These are phyloP conservation scores for Alloplasta piceator DNA, from an alignment of 2,888 invertebrate species.

Conservation along the genomic window DNA sequence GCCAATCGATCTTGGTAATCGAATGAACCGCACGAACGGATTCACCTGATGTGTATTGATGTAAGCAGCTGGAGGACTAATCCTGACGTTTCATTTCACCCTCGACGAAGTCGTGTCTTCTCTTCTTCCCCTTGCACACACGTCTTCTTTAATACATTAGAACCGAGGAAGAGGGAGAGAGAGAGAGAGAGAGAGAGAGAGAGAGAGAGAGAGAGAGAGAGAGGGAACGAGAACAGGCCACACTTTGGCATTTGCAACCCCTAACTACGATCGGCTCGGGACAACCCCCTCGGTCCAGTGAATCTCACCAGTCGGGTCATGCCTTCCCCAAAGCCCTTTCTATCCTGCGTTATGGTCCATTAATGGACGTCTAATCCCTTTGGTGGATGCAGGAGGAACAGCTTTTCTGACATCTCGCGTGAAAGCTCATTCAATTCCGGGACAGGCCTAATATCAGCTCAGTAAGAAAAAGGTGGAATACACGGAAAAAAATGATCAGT, in stretches of 20 bases:
- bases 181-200: conserved; percentile 2
- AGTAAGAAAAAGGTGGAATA: too few species aligned
- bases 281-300: conserved; percentile 37
- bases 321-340: conserved; percentile 12
- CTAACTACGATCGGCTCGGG: conserved; percentile 15
- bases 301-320: conserved; percentile 51
- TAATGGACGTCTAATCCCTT: conserved; percentile 20
- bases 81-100: conserved; percentile 6
- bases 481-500: too few species aligned
- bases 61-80: conserved; percentile 2
- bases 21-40: conserved; percentile 42
- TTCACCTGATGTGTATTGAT: conserved; percentile 25
- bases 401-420: neutral
- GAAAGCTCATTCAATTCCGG: neutral
- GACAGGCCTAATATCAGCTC: neutral
- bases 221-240: conserved; percentile 29
- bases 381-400: conserved; percentile 25
- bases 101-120: conserved; percentile 3
- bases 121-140: conserved; percentile 35
- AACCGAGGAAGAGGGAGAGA: conserved; percentile 11
- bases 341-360: conserved; percentile 32
- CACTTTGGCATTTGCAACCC: conserved; percentile 39
- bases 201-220: neutral
- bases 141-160: conserved; percentile 49
- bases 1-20: conserved; percentile 55